phyloP scores from a whole-genome alignment of 2,113 vertebrate genomes.

The Melospiza melodia region DNA sequence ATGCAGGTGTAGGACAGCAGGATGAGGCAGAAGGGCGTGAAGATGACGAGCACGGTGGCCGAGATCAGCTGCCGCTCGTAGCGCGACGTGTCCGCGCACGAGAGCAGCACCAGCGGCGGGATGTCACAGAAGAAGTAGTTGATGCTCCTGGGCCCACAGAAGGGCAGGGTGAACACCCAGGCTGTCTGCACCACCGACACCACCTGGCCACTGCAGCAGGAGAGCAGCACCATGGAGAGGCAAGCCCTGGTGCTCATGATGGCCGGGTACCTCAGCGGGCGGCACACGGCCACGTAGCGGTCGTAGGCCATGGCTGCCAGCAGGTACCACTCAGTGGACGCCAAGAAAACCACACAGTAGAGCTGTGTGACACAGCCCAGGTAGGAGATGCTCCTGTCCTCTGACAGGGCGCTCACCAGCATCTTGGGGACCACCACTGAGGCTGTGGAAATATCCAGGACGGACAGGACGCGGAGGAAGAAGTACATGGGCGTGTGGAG shows the following conservation, averaged over 20 bases:
- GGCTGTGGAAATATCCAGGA: background rate
- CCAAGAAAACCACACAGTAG: background rate
- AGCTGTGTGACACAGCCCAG: background rate
- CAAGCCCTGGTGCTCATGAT: background rate
- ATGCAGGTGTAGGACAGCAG: background rate
- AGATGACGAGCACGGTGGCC: background rate
- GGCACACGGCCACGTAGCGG: background rate
- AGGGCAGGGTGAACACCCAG: background rate
- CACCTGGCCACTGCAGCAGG: background rate
- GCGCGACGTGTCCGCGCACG: background rate
- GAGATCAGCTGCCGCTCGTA: background rate
- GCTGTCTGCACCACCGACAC: slow-evolving; percentile 13
- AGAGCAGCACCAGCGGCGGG: background rate
- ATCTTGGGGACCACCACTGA: background rate
- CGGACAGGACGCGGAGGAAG: background rate
- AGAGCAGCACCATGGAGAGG: background rate
- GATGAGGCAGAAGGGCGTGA: background rate
- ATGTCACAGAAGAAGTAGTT: slow-evolving; percentile 40
- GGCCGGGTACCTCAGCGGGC: background rate
- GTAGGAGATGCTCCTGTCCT: background rate
- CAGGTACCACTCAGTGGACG: background rate
- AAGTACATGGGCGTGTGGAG: background rate
- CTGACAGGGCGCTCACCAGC: background rate
- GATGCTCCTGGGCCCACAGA: background rate
- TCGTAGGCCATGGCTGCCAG: background rate